Base-by-base conservation (phyloP, 2,888 invertebrate species). In the Eupeodes luniger region DNA sequence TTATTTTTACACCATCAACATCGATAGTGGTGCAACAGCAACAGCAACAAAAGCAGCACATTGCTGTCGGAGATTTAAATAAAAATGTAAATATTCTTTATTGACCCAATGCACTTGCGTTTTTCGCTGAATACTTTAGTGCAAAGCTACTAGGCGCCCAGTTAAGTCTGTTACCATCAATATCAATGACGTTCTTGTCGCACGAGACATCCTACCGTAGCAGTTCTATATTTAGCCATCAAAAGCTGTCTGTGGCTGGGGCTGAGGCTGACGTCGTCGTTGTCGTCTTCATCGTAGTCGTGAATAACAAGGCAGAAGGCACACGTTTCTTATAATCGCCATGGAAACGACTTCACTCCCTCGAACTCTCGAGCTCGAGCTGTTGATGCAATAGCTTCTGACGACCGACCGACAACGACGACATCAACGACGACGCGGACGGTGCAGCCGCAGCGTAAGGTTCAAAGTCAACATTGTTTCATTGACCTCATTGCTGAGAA, bases 391-490 rank as follows among this genome's bases (percentile, higher is more conserved):
- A 72, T 80, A 34, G 16, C 27, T 72, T 62, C n/a, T 81, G 76
- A 47, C 70, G 70, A 44, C 62, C 53, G 12, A 49, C 27, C 49
- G 59, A 59, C 59, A 40, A 62, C 61, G 2, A n/a, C 49, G 59
- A 59, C 59, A 40, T 40, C 61, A 10, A n/a, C 61, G 61, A n/a
- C 36, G 51, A 47, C 66, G 66, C 27, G 27, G 27, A 47, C 16
- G 61, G 19, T 53, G 69, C 69, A 69, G 76, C 66, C 53, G 69
- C 69, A 69, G 76, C 66, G 85, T 82, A 83, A 75, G 78, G 85
- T 87, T 90, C 90, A 90, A 90, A 89, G 89, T 89, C 89, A 89
- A 89, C 89, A 66, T 80, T 85, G 89, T 90, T 88, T 90, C 90
- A 90, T 89, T 90, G 89, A 90, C 85, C 90, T 89, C 85, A 81